phyloP scores from a whole-genome alignment of 2,797 vertebrate genomes.

The Potorous gilbertii region DNA sequence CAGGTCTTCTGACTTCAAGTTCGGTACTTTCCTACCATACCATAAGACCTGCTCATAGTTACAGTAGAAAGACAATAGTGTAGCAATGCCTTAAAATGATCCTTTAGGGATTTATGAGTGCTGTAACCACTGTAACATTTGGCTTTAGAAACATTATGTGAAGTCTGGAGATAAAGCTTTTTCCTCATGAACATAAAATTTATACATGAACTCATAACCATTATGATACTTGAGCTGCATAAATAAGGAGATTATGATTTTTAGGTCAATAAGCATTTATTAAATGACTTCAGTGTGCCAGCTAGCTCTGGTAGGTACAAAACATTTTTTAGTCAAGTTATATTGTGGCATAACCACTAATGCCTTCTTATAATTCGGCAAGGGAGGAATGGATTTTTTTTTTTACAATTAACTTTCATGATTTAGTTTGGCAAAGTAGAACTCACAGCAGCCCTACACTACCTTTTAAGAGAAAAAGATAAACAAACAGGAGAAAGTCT shows the following conservation, averaged over 20 bases:
- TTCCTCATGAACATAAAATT: neutral
- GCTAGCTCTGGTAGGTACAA: neutral
- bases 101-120: neutral
- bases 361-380: neutral
- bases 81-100: neutral
- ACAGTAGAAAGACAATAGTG: neutral
- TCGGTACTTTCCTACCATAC: neutral
- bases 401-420: neutral
- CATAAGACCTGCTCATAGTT: neutral
- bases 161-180: neutral
- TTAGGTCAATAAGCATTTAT: neutral
- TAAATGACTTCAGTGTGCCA: neutral
- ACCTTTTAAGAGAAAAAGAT: neutral
- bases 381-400: neutral
- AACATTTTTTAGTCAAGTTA: neutral
- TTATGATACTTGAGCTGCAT: neutral
- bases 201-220: neutral
- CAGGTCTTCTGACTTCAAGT: neutral
- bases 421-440: neutral
- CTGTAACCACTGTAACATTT: neutral
- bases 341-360: neutral
- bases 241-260: neutral
- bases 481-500: neutral
- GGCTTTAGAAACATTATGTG: neutral
- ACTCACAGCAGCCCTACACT: neutral